Conservation (phyloP, 2,888 invertebrate genomes). For the Zygogramma bicolorata region DNA sequence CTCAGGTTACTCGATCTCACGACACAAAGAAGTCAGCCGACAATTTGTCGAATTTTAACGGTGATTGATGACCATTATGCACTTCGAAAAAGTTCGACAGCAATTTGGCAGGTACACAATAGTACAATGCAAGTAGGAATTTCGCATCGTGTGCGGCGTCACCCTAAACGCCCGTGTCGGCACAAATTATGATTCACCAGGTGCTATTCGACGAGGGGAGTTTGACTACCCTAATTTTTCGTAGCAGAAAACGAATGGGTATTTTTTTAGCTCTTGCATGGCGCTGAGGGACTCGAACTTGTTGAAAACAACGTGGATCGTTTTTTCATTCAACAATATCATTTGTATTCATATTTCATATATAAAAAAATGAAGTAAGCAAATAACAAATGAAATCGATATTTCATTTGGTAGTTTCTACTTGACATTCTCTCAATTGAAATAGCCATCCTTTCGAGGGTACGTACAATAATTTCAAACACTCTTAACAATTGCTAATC, state of each 20-base stretch:
- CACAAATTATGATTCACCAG: neutral
- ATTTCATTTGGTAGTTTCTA: too few relatives aligned
- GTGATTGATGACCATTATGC: neutral
- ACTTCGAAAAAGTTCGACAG: neutral
- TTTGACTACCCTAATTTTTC: neutral
- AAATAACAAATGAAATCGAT: too few relatives aligned
- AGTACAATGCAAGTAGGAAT: neutral
- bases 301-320: too few relatives aligned
- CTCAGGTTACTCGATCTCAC: constrained; percentile 20
- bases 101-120: neutral
- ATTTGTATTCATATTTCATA: too few relatives aligned
- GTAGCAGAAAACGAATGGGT: neutral
- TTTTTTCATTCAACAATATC: too few relatives aligned
- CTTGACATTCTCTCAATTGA: too few relatives aligned
- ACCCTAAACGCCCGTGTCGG: neutral
- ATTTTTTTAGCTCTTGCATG: neutral
- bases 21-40: constrained; percentile 14
- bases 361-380: too few relatives aligned
- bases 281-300: too few relatives aligned
- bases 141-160: neutral
- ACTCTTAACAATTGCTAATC: too few relatives aligned
- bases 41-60: constrained; percentile 25
- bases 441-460: too few relatives aligned
- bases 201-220: neutral
- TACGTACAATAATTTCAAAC: too few relatives aligned